Percentiles rank a stretch among this genome's conserved stretches.
Conservation (phyloP, 2,888 invertebrate genomes). For the Heliconius ethilla region DNA sequence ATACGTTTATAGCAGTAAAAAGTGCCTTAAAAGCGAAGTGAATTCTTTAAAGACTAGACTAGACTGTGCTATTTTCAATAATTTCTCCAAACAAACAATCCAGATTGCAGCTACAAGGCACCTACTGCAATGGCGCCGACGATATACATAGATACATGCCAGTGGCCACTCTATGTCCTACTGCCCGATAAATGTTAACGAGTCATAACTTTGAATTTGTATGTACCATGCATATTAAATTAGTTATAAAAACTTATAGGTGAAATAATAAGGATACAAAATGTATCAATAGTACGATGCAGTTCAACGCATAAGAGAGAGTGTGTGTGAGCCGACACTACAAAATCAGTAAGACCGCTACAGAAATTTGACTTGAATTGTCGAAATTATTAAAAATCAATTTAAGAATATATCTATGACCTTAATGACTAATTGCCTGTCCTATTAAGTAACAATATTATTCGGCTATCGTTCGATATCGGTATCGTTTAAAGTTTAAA, state of each 20-base stretch:
- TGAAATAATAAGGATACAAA: conserved; percentile 20
- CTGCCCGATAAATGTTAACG: conserved; percentile 41
- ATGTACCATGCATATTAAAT: conserved; percentile 60
- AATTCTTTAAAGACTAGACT: too few relatives aligned
- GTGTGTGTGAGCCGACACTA: neutral
- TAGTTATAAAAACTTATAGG: conserved; percentile 50
- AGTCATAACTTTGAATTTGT: conserved; percentile 38
- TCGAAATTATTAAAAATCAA: conserved; percentile 24
- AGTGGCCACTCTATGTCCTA: conserved; percentile 28
- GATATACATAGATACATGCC: conserved; percentile 6
- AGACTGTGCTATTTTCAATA: too few relatives aligned
- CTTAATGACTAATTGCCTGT: conserved; percentile 26
- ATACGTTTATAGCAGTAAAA: too few relatives aligned
- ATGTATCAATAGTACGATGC: neutral
- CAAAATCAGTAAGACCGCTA: neutral
- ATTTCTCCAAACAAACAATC: too few relatives aligned
- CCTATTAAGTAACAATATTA: conserved; percentile 29
- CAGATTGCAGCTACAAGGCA: too few relatives aligned
- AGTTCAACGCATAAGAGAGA: neutral
- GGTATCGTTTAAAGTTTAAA: neutral
- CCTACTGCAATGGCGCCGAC: too few relatives aligned
- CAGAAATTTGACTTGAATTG: neutral
- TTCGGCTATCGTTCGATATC: conserved; percentile 29
- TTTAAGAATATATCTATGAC: conserved; percentile 19
- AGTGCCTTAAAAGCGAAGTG: too few relatives aligned